These are phyloP conservation scores for Caenorhabditis elegans DNA, from an alignment of 1,140 invertebrate genomes.

Conservation along the genomic window WBcel235 BX284602.5:4374001-4374500, in stretches of 20 bases:
- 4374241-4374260: constrained; percentile 92
- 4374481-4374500: constrained; percentile 34
- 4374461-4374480: background rate
- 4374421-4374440: background rate
- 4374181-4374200: constrained; percentile 91
- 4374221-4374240: constrained; percentile 75
- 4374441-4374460: background rate
- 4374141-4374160: constrained; percentile 47
- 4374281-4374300: constrained; percentile 96
- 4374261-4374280: constrained; percentile 97
- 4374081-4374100: constrained; percentile 90
- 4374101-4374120: constrained; percentile 48
- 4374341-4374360: too few relatives aligned
- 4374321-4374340: too few relatives aligned
- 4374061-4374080: constrained; percentile 96
- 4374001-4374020: constrained; percentile 91
- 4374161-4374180: constrained; percentile 93
- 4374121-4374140: too few relatives aligned
- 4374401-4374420: constrained; percentile 70
- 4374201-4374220: constrained; percentile 85
- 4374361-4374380: constrained; percentile 84
- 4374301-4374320: constrained; percentile 85
- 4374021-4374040: constrained; percentile 92
- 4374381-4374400: constrained; percentile 76
- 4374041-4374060: constrained; percentile 91